Evolutionary conservation across 2,888 invertebrate genomes (phyloP).

Genomic region (Theodoxus fluviatilis): DNA sequence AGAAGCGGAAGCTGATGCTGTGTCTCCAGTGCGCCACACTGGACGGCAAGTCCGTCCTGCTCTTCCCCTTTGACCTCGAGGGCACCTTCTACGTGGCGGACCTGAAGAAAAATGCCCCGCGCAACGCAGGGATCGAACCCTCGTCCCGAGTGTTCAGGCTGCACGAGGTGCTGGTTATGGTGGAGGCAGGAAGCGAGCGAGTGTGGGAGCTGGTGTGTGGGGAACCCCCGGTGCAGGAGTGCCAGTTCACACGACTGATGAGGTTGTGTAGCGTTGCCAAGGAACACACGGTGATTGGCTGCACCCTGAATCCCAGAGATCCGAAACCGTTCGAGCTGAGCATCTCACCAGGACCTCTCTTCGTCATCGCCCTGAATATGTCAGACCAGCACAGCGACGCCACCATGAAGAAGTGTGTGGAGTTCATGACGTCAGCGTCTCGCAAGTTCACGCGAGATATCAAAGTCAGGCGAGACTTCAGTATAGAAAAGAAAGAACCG

Average conservation of each 20-base stretch:
- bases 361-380: slow-evolving; percentile 40
- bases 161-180: not conserved
- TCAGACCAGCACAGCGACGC: slow-evolving; percentile 32
- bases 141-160: slow-evolving; percentile 37
- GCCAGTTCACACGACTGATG: slow-evolving; percentile 45
- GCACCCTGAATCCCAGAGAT: slow-evolving; percentile 36
- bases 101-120: slow-evolving; percentile 35
- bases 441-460: slow-evolving; percentile 43
- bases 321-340: slow-evolving; percentile 46
- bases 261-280: slow-evolving; percentile 44
- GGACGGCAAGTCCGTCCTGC: slow-evolving; percentile 36
- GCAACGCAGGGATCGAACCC: slow-evolving; percentile 35
- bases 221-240: slow-evolving; percentile 43
- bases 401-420: slow-evolving; percentile 9
- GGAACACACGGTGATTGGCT: slow-evolving; percentile 46
- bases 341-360: slow-evolving; percentile 40
- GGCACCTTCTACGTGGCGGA: slow-evolving; percentile 47
- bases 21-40: slow-evolving; percentile 42
- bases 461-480: slow-evolving; percentile 42
- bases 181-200: not conserved
- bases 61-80: slow-evolving; percentile 43
- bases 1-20: slow-evolving; percentile 42
- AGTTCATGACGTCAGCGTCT: slow-evolving; percentile 34
- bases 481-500: slow-evolving; percentile 30
- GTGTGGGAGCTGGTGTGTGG: slow-evolving; percentile 39